Conservation (phyloP, 2,888 invertebrate genomes). For the Noctua fimbriata region DNA sequence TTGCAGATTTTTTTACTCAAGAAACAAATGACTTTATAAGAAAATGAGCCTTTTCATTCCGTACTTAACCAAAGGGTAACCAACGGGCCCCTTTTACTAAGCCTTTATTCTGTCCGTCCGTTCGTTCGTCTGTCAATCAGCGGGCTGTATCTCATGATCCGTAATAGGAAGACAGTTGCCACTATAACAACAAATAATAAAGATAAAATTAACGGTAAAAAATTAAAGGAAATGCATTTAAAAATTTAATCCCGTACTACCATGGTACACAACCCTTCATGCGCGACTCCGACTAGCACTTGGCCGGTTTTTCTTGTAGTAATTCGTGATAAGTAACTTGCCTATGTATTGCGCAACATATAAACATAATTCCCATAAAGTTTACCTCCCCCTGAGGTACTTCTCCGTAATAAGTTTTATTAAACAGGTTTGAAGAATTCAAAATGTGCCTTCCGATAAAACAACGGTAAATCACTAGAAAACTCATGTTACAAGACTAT, state of each 20-base stretch:
- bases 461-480: slow-evolving; percentile 29
- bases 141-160: too few relatives aligned
- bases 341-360: background rate
- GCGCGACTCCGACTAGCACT: too few relatives aligned
- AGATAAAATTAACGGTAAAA: too few relatives aligned
- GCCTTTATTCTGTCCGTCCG: too few relatives aligned
- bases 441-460: slow-evolving; percentile 34
- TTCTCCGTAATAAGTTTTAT: background rate
- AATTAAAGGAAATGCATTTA: too few relatives aligned
- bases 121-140: too few relatives aligned
- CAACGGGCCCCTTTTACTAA: too few relatives aligned
- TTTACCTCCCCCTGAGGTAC: background rate
- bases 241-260: too few relatives aligned
- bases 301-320: background rate
- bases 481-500: slow-evolving; percentile 27
- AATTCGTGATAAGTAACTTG: background rate
- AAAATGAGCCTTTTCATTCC: background rate
- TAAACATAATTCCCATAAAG: background rate
- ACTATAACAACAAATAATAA: too few relatives aligned
- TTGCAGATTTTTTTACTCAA: background rate
- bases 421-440: slow-evolving; percentile 20
- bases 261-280: too few relatives aligned
- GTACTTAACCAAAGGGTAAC: too few relatives aligned
- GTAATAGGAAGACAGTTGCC: too few relatives aligned
- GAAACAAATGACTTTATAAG: rapidly evolving